These are phyloP conservation scores for Tinamus guttatus DNA, from an alignment of 2,113 vertebrate species.

Conservation along the genomic window DNA sequence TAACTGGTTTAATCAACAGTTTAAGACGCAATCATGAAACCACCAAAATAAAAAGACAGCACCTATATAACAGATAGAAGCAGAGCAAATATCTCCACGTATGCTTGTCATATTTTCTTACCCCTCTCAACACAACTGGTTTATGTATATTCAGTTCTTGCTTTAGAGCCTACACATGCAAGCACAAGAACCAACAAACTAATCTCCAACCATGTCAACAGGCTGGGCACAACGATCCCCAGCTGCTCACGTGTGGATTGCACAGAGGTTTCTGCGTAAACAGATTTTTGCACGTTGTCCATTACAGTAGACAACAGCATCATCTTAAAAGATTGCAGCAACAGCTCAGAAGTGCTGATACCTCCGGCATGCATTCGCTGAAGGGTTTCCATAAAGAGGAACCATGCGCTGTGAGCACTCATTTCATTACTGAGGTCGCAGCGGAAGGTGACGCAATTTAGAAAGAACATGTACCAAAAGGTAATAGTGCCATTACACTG, in stretches of 20 bases:
- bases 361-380: background rate
- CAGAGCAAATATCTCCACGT: background rate
- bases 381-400: slow-evolving; percentile 46
- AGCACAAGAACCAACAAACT: background rate
- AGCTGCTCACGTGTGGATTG: background rate
- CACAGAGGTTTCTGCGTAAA: background rate
- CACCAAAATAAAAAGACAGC: background rate
- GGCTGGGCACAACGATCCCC: background rate
- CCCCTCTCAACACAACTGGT: background rate
- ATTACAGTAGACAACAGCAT: background rate
- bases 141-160: background rate
- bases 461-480: background rate
- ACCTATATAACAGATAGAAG: background rate
- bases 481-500: accelerated
- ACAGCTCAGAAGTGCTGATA: background rate
- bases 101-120: background rate
- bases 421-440: background rate
- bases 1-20: background rate
- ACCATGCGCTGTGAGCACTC: slow-evolving; percentile 23
- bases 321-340: background rate
- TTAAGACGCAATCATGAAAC: background rate
- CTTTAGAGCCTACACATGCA: background rate
- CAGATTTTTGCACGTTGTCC: background rate
- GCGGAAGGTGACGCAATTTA: background rate
- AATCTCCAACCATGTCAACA: background rate